A percentile compares a stretch with the other conserved stretches of the same genome.
Conservation (phyloP, 2,888 invertebrate species). For the Lithodes maja region DNA sequence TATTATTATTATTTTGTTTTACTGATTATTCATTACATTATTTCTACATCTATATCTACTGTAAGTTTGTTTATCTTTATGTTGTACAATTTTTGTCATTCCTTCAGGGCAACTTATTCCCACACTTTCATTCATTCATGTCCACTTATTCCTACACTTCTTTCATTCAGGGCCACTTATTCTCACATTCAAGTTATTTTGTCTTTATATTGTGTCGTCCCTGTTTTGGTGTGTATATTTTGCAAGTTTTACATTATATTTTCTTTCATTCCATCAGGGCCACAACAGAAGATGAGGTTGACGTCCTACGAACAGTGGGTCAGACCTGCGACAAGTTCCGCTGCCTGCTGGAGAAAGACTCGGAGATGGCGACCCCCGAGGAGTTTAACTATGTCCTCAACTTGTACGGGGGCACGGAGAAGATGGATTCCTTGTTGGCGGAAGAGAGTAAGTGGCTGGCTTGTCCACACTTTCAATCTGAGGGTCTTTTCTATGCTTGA, state of each 20-base stretch:
- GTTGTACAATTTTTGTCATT: too few relatives aligned
- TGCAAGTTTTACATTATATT: too few relatives aligned
- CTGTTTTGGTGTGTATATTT: too few relatives aligned
- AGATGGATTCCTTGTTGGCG: conserved; percentile 35
- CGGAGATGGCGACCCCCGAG: conserved; percentile 32
- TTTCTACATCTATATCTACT: too few relatives aligned
- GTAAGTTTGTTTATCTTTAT: too few relatives aligned
- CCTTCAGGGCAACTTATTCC: too few relatives aligned
- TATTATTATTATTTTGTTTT: too few relatives aligned
- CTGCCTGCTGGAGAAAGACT: conserved; percentile 51
- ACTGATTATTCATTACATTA: too few relatives aligned
- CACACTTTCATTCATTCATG: background rate
- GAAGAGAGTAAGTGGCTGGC: conserved; percentile 37
- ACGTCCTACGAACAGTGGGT: background rate
- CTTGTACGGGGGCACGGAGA: conserved; percentile 34
- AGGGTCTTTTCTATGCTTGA: too few relatives aligned
- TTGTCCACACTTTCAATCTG: background rate
- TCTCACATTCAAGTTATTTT: background rate
- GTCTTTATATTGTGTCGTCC: background rate
- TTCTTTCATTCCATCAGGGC: background rate
- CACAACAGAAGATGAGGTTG: background rate
- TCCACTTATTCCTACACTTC: background rate
- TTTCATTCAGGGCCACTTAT: background rate
- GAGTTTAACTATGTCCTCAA: conserved; percentile 37
- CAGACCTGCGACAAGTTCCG: conserved; percentile 27